Evolutionary conservation across 1,140 invertebrate species (phyloP).

Genomic region (Riptortus pedestris): DNA sequence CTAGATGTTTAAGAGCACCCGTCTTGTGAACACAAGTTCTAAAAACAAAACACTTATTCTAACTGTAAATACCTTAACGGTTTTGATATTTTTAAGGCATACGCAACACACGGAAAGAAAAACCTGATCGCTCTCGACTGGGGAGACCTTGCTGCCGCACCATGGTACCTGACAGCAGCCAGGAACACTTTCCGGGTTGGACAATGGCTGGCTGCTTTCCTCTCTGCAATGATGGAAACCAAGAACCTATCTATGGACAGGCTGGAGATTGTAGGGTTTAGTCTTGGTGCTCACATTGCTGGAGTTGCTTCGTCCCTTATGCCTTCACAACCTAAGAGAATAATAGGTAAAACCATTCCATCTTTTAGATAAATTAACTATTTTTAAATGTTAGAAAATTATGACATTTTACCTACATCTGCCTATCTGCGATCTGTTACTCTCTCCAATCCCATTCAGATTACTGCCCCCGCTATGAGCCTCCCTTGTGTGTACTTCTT

Average conservation of each 20-base stretch:
- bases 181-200: slow-evolving; percentile 29
- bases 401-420: too few relatives aligned
- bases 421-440: too few relatives aligned
- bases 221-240: slow-evolving; percentile 29
- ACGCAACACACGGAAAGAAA: slow-evolving; percentile 42
- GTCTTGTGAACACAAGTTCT: too few relatives aligned
- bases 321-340: slow-evolving; percentile 32
- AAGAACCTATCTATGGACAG: slow-evolving; percentile 27
- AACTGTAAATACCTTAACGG: too few relatives aligned
- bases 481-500: too few relatives aligned
- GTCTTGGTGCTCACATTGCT: slow-evolving; percentile 35
- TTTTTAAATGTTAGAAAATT: too few relatives aligned
- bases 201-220: slow-evolving; percentile 26
- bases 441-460: too few relatives aligned
- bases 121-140: slow-evolving; percentile 57
- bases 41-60: too few relatives aligned
- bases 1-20: too few relatives aligned
- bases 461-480: too few relatives aligned
- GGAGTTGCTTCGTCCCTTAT: slow-evolving; percentile 36
- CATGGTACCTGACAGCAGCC: slow-evolving; percentile 33
- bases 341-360: slow-evolving; percentile 30
- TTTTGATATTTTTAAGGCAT: too few relatives aligned
- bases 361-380: slow-evolving; percentile 9
- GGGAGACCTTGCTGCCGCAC: slow-evolving; percentile 41
- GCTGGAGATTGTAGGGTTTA: slow-evolving; percentile 35